Evolutionary conservation across 2,888 invertebrate species (phyloP), one percentile per base, ranked within the genome.

Genomic region (Drosophila demipolita): DNA sequence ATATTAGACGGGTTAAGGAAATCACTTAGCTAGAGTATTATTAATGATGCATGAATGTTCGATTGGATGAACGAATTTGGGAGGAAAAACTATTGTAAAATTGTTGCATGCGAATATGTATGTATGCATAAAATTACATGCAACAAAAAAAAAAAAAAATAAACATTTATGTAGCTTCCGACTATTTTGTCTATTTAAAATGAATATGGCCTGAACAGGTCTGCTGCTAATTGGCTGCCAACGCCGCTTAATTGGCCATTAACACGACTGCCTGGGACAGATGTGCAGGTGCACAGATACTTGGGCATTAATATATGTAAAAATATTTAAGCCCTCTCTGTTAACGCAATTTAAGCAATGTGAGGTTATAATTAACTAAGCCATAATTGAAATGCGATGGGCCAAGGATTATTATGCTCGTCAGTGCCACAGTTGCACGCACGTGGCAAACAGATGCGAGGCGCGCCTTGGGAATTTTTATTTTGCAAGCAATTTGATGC

Each of bases 301-400:
- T 35, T 11, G 26, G 49, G 49, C 15, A 66, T 45, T 32, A 35
- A 40, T 36, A n/a, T 36, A 49, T 54, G 32, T 11, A 50, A 4
- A 15, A 6, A 23, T 61, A 54, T 66, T 26, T 57, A 58, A 73
- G 66, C 81, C 78, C 63, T 81, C 81, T 83, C 82, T 79, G 85
- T 89, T 89, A 80, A 82, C 83, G 80, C 85, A 82, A 75, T 76
- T 89, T 83, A 75, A 82, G 82, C 84, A 88, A 88, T 82, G 79
- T 71, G 65, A 71, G 79, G 79, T 69, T 55, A 68, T 75, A 73
- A 87, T 82, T 89, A 86, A 77, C 69, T 74, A 75, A 83, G 61
- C 58, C 75, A 80, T 82, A 89, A 84, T 80, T 84, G 73, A 89
- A 77, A 73, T 87, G 82, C 83, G 78, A 73, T 66, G 72, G 55